These are phyloP conservation scores for Calosoma granatense DNA, from an alignment of 1,140 invertebrate species.

Conservation along the genomic window DNA sequence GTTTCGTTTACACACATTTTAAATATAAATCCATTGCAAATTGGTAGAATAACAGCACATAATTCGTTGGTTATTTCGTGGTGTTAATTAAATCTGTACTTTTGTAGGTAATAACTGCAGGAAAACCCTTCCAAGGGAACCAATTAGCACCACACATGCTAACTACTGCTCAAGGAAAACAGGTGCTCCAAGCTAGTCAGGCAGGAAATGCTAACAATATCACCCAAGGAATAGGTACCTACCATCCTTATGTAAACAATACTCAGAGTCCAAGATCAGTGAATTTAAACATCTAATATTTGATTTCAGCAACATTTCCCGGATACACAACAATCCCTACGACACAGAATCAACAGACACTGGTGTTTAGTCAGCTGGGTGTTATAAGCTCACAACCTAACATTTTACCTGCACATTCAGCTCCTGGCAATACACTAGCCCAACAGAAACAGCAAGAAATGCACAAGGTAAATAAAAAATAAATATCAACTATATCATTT, in stretches of 20 bases:
- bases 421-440: constrained; percentile 28
- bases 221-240: not conserved
- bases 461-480: too few species aligned
- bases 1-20: too few species aligned
- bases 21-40: not conserved
- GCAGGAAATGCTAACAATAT: constrained; percentile 29
- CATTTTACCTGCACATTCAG: constrained; percentile 45
- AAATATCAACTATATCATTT: not conserved
- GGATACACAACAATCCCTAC: constrained; percentile 63
- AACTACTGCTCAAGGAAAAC: constrained; percentile 58
- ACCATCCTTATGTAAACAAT: not conserved
- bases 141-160: constrained; percentile 70
- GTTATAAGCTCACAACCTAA: constrained; percentile 64
- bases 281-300: not conserved
- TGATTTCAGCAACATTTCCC: constrained; percentile 44
- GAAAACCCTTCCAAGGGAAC: constrained; percentile 70
- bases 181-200: constrained; percentile 48
- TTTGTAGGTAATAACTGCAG: constrained; percentile 60
- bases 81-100: not conserved
- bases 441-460: constrained; percentile 39
- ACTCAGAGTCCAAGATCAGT: not conserved
- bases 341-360: constrained; percentile 60
- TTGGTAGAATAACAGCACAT: not conserved
- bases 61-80: not conserved
- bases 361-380: constrained; percentile 67